These are phyloP conservation scores for Nowickia ferox DNA, from an alignment of 2,888 invertebrate species.

Conservation along the genomic window DNA sequence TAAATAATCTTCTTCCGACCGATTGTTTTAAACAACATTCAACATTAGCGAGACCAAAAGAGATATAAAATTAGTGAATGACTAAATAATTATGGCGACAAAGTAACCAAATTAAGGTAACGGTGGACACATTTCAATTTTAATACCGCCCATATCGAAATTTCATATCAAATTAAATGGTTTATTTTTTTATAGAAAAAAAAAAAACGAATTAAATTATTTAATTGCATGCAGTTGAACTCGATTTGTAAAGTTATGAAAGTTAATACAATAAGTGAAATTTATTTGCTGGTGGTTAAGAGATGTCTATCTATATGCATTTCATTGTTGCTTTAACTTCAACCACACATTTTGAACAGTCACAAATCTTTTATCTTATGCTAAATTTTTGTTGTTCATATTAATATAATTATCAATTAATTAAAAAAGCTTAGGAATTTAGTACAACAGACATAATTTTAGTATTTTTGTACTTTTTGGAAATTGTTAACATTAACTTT, in stretches of 20 bases:
- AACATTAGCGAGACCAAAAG: constrained; percentile 7
- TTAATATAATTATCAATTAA: no score
- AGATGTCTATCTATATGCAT: no score
- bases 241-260: background rate
- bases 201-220: background rate
- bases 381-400: no score
- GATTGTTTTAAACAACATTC: constrained; percentile 4
- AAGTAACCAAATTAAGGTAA: constrained; percentile 15
- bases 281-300: no score
- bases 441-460: no score
- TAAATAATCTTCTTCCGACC: constrained; percentile 53
- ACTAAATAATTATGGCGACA: constrained; percentile 2
- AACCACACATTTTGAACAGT: no score
- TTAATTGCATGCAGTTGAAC: background rate
- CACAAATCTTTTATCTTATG: no score
- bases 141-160: background rate
- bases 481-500: no score
- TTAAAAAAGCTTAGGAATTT: no score
- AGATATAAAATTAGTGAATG: constrained; percentile 20
- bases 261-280: background rate
- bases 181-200: background rate
- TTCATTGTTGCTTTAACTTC: no score
- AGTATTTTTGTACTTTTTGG: no score
- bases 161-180: background rate
- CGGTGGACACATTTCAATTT: background rate